Evolutionary conservation across 2,797 vertebrate species (phyloP).

Genomic region (Mormyrops attenuatus): DNA sequence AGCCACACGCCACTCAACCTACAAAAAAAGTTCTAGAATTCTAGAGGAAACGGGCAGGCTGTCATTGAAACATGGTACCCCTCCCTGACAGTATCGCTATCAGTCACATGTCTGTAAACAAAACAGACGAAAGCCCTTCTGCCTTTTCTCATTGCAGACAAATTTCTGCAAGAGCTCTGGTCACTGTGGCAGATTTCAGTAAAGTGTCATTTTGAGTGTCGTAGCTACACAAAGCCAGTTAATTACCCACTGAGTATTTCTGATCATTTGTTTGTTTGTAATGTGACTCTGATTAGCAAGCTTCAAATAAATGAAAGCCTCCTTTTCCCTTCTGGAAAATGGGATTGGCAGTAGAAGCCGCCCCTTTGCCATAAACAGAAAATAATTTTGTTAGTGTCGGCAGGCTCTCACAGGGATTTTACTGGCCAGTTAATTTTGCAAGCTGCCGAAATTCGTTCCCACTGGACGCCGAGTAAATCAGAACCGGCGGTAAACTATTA

Average conservation of each 20-base stretch:
- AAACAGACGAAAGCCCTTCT: neutral
- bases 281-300: neutral
- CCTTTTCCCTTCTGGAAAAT: neutral
- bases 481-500: neutral
- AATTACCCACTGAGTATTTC: neutral
- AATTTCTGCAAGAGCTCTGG: neutral
- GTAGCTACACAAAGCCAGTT: neutral
- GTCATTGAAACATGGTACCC: neutral
- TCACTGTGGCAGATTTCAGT: neutral
- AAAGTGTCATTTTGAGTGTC: neutral
- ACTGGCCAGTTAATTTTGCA: slow-evolving; percentile 9
- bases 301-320: neutral
- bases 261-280: neutral
- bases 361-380: neutral
- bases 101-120: neutral
- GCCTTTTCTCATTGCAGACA: neutral
- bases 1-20: neutral
- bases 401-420: slow-evolving; percentile 17
- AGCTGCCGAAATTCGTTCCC: neutral
- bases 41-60: neutral
- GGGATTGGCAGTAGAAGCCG: neutral
- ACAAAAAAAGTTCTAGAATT: neutral
- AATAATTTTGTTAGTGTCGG: neutral
- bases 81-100: neutral
- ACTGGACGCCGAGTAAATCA: neutral